Base-by-base conservation (phyloP, 2,888 invertebrate species). In the Silvanus unidentatus region DNA sequence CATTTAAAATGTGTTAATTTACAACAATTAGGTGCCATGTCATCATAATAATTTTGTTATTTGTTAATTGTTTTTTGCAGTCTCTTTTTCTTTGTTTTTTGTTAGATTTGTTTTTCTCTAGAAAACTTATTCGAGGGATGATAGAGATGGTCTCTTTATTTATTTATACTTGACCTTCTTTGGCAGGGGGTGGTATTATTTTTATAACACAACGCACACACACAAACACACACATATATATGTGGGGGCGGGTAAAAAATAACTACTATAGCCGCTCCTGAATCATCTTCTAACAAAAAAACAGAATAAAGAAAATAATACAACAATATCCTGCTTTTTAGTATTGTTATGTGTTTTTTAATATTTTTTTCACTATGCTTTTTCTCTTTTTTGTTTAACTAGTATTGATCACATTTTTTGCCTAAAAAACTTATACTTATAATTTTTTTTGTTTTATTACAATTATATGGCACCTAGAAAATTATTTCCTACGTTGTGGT, bases 51-150 rank as follows among this genome's bases (percentile, higher is more conserved):
- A 60, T 67, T 71, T 71, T 68, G 70, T 65, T 63, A 55, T 68
- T 68, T 70, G 69, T 70, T 69, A 71, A 69, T 69, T 70, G 71
- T 72, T 69, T 69, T 72, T 72, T 71, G 73, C 73, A 73, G 73
- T 72, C 72, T 73, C 73, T 72, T 73, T 69, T 62, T 60, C 59
- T 60, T 60, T 57, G 37, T 37, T 37, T 13, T 37, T 37, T 37
- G 3, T 37, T 16, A 15, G 13, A 15, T 13, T 6, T 37, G 10
- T 37, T 16, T 22, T 3, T 22, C 8, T 8, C 3, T 22, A 3
- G 8, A 22, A 3, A 22, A 22, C 22, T 22, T 22, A 22, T 22
- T 22, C 22, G 22, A 22, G 22, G 22, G 22, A 22, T 22, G 22
- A 22, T 22, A 22, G 22, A 22, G 22, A 22, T 22, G 22, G 22